These are phyloP conservation scores for Chymomyza costata DNA, from an alignment of 1,140 invertebrate genomes.

Conservation along the genomic window DNA sequence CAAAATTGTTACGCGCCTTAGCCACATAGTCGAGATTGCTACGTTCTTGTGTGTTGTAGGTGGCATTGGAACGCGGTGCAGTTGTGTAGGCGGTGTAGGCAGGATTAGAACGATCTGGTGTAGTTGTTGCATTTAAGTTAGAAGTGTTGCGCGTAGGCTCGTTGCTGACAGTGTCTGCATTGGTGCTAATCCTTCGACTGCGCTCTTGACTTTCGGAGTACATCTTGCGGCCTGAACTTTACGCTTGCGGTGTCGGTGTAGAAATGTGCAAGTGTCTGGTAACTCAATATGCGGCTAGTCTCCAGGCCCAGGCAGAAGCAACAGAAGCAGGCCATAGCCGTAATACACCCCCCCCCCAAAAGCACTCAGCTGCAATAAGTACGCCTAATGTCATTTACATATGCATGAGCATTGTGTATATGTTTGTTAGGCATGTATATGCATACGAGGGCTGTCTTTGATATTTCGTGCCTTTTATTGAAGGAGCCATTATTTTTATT, in stretches of 20 bases:
- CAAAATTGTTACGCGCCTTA: constrained; percentile 46
- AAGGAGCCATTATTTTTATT: constrained; percentile 5
- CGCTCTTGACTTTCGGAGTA: constrained; percentile 12
- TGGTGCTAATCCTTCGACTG: too few relatives aligned
- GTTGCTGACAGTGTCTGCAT: too few relatives aligned
- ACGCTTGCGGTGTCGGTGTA: constrained; percentile 66
- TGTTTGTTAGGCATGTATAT: constrained; percentile 18
- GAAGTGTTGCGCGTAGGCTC: too few relatives aligned
- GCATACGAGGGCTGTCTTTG: constrained; percentile 24
- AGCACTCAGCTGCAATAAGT: constrained; percentile 23
- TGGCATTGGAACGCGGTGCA: too few relatives aligned
- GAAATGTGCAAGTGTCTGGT: constrained; percentile 71
- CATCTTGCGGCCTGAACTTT: constrained; percentile 38
- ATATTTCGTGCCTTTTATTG: background rate
- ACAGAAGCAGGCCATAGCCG: too few relatives aligned
- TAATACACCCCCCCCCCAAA: background rate
- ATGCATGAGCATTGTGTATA: constrained; percentile 40
- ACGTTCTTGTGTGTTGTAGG: constrained; percentile 27
- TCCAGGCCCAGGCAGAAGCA: constrained; percentile 5
- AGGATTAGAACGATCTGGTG: too few relatives aligned
- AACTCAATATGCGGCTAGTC: constrained; percentile 55
- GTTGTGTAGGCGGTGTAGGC: too few relatives aligned
- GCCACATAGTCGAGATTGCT: constrained; percentile 9
- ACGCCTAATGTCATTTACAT: constrained; percentile 63
- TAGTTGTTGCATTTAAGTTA: too few relatives aligned